phyloP scores from a whole-genome alignment of 2,797 vertebrate species.

The Gadopsis marmoratus region DNA sequence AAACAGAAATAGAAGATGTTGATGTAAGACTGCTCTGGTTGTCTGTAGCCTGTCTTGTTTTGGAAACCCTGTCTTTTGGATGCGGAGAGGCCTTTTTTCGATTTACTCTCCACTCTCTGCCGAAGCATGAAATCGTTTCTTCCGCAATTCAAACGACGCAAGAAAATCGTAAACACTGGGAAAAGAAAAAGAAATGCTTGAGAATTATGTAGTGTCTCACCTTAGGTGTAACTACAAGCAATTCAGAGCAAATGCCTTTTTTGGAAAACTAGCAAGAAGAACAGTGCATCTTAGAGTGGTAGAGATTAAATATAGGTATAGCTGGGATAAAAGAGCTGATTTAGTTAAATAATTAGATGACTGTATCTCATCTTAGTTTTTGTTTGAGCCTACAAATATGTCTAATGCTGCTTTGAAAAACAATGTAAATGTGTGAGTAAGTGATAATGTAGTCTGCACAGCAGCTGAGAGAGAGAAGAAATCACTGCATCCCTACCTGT shows the following conservation, averaged over 20 bases:
- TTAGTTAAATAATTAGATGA: conserved; percentile 6
- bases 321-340: not conserved
- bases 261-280: conserved; percentile 6
- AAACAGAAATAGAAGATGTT: conserved; percentile 40
- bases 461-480: conserved; percentile 22
- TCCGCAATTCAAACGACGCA: conserved; percentile 11
- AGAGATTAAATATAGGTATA: conserved; percentile 3
- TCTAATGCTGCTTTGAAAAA: not conserved
- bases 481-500: conserved; percentile 24
- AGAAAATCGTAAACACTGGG: not conserved
- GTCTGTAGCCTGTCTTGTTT: conserved; percentile 17
- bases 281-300: not conserved
- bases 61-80: conserved; percentile 16
- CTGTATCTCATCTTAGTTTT: conserved; percentile 5
- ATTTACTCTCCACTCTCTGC: not conserved
- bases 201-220: not conserved
- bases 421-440: conserved; percentile 27
- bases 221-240: no score
- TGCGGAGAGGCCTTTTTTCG: not conserved
- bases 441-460: conserved; percentile 9
- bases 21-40: not conserved
- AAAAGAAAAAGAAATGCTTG: not conserved
- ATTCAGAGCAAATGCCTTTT: not conserved
- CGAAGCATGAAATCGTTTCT: not conserved
- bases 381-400: not conserved